phyloP scores from a whole-genome alignment of 2,113 vertebrate species.

The Neolamprologus hecqui region DNA sequence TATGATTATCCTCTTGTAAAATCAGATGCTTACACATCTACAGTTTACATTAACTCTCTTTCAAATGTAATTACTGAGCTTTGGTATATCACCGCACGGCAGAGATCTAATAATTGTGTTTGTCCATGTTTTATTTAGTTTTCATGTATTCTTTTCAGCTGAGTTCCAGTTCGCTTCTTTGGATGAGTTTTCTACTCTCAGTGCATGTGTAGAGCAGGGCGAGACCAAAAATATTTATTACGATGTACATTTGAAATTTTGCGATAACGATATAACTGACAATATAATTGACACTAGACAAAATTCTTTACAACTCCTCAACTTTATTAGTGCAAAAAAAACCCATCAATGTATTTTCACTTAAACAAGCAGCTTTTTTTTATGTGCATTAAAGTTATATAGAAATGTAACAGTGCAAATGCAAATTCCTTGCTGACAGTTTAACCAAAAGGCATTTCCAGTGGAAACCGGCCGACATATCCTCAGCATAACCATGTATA shows the following conservation, averaged over 20 bases:
- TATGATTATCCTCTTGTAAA: neutral
- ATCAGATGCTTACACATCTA: neutral
- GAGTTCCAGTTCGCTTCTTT: neutral
- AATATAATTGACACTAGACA: fast-evolving
- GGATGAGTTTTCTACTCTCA: neutral
- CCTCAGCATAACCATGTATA: neutral
- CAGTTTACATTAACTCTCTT: neutral
- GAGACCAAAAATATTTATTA: neutral
- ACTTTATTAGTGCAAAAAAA: neutral
- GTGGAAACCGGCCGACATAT: fast-evolving
- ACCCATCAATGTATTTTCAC: neutral
- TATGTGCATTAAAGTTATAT: neutral
- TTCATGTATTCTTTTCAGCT: neutral
- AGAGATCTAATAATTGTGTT: neutral
- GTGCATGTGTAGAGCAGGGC: neutral
- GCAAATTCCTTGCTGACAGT: neutral
- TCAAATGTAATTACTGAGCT: neutral
- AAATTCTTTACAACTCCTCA: neutral
- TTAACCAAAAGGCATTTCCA: neutral
- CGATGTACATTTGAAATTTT: neutral
- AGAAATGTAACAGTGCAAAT: neutral
- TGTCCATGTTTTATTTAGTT: neutral
- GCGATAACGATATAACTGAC: neutral
- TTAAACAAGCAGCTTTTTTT: neutral
- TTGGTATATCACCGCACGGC: neutral